Percentiles rank a stretch among this genome's conserved stretches.
These are phyloP conservation scores for Orthonyx spaldingii DNA, from an alignment of 2,113 vertebrate genomes.

Conservation along the genomic window DNA sequence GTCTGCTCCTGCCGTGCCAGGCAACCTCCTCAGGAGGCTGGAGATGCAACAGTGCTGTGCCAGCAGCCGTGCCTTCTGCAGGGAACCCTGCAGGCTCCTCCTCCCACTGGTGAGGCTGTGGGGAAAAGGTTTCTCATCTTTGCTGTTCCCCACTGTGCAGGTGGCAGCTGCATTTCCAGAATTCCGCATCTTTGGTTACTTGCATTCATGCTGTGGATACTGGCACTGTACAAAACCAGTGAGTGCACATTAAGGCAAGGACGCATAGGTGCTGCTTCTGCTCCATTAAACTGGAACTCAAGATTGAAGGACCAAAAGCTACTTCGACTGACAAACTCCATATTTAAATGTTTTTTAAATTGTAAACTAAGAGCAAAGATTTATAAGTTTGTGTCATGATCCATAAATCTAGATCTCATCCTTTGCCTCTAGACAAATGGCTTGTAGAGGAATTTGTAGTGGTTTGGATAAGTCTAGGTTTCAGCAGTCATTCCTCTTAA, in stretches of 20 bases:
- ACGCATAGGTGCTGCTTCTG: not conserved
- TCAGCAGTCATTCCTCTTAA: slow-evolving; percentile 17
- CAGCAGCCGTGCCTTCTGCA: not conserved
- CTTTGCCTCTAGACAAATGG: slow-evolving; percentile 30
- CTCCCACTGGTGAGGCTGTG: not conserved
- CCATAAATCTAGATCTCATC: slow-evolving; percentile 10
- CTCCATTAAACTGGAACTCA: not conserved
- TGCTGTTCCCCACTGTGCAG: not conserved
- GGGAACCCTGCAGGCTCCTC: not conserved
- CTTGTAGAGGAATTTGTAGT: slow-evolving; percentile 49
- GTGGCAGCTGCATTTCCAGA: not conserved
- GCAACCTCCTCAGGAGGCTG: not conserved
- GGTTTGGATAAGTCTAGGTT: slow-evolving; percentile 34
- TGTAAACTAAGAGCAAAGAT: not conserved
- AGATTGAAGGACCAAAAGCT: slow-evolving; percentile 4
- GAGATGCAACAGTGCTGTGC: not conserved
- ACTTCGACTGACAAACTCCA: not conserved
- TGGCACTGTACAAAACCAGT: not conserved
- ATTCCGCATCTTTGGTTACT: not conserved
- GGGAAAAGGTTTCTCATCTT: not conserved
- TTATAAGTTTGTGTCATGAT: slow-evolving; percentile 14
- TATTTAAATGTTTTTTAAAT: slow-evolving; percentile 27
- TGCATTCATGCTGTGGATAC: not conserved
- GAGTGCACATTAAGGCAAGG: not conserved
- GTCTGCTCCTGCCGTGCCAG: not conserved